A percentile compares a stretch with the other conserved stretches of the same genome.
Evolutionary conservation across 1,140 invertebrate genomes (phyloP).

Genomic region (Rhyacophila brunnea): DNA sequence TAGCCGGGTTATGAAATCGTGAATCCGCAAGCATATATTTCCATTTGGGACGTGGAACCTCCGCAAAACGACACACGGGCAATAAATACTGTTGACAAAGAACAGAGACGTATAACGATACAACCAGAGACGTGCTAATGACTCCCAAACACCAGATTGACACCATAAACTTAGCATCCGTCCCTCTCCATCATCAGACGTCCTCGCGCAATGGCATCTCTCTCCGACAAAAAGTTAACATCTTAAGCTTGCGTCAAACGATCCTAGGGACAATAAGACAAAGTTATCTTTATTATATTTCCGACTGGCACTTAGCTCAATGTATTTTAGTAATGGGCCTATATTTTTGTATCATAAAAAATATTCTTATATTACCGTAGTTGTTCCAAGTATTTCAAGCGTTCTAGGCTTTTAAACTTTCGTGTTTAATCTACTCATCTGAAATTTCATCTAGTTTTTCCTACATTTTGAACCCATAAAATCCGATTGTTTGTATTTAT

Average conservation of each 20-base stretch:
- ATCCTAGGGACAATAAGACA: constrained; percentile 26
- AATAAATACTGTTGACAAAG: constrained; percentile 29
- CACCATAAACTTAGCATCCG: constrained; percentile 23
- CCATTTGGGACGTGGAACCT: not conserved
- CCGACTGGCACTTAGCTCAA: constrained; percentile 4
- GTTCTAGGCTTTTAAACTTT: too few species aligned
- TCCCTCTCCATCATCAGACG: constrained; percentile 4
- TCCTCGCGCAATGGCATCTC: not conserved
- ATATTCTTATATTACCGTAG: too few species aligned
- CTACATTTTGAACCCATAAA: too few species aligned
- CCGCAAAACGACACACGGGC: constrained; percentile 4
- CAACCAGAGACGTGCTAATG: constrained; percentile 23
- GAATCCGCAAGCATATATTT: too few species aligned
- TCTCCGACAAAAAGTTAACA: constrained; percentile 24
- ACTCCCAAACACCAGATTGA: constrained; percentile 33
- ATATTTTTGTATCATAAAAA: constrained; percentile 19
- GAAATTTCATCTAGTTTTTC: too few species aligned
- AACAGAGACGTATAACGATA: constrained; percentile 20
- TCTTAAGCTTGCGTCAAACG: constrained; percentile 28
- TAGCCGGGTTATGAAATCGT: too few species aligned
- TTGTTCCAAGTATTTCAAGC: too few species aligned
- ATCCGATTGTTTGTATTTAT: too few species aligned
- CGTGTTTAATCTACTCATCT: too few species aligned
- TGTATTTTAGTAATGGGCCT: constrained; percentile 17
- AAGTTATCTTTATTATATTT: constrained; percentile 29